Percentiles rank a stretch among this genome's conserved stretches.
These are phyloP conservation scores for Ophion obscuratus DNA, from an alignment of 2,888 invertebrate species.

Conservation along the genomic window DNA sequence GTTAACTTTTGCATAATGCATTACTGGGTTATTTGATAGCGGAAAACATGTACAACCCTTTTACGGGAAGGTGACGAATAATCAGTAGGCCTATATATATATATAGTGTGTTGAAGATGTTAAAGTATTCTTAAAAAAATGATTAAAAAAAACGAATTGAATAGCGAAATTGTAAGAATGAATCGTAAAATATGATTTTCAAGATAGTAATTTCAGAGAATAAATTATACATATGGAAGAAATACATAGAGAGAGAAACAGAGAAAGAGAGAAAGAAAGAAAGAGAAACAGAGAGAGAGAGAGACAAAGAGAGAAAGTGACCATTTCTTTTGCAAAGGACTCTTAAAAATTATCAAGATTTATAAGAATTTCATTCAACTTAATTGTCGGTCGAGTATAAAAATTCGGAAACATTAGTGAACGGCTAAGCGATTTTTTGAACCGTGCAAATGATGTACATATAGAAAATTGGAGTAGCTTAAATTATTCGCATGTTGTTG, in stretches of 20 bases:
- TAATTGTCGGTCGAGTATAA: neutral
- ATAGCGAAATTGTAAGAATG: neutral
- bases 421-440: constrained; percentile 1
- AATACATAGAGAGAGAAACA: neutral
- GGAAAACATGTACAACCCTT: too few relatives aligned
- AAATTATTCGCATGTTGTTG: neutral
- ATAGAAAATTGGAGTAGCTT: neutral
- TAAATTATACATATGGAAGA: neutral
- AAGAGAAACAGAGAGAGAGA: neutral
- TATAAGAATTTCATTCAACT: neutral
- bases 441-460: constrained; percentile 38
- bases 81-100: too few relatives aligned
- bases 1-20: too few relatives aligned
- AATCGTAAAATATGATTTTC: neutral
- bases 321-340: neutral
- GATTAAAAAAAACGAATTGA: neutral
- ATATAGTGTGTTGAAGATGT: too few relatives aligned
- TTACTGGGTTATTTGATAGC: too few relatives aligned
- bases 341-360: neutral
- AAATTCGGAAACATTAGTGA: neutral
- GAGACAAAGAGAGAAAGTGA: neutral
- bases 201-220: neutral
- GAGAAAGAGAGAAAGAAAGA: neutral
- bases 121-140: too few relatives aligned
- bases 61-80: too few relatives aligned